Percentiles rank a stretch among this genome's conserved stretches.
These are phyloP conservation scores for Bombus waltoni DNA, from an alignment of 1,140 invertebrate species.

Conservation along the genomic window DNA sequence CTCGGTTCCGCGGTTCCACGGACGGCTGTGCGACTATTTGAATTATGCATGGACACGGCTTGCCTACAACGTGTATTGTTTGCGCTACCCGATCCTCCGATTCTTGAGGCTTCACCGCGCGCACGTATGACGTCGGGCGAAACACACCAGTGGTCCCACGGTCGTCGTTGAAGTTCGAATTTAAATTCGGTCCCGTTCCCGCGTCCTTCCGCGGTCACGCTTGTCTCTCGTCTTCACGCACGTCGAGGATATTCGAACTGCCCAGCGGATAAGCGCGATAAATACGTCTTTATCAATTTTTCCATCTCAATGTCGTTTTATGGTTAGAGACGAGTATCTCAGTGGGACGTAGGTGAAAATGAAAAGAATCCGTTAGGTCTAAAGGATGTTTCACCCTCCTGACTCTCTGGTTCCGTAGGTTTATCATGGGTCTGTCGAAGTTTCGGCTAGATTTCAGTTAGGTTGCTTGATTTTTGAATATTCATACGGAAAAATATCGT, in stretches of 20 bases:
- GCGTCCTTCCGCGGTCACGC: background rate
- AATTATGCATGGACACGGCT: constrained; percentile 83
- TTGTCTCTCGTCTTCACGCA: background rate
- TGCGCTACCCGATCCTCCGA: constrained; percentile 79
- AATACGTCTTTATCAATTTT: background rate
- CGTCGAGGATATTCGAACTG: background rate
- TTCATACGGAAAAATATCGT: no score
- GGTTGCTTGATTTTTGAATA: no score
- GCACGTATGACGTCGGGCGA: constrained; percentile 58
- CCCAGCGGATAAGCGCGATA: background rate
- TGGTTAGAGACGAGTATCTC: background rate
- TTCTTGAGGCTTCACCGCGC: constrained; percentile 76
- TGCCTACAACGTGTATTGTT: constrained; percentile 83
- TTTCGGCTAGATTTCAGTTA: no score
- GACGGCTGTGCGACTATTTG: constrained; percentile 81
- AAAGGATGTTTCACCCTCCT: background rate
- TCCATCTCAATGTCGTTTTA: background rate
- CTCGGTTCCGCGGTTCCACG: constrained; percentile 71
- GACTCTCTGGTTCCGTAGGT: no score
- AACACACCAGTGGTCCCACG: constrained; percentile 58
- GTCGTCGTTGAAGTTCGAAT: constrained; percentile 34
- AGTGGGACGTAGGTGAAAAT: background rate
- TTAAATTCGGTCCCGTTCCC: constrained; percentile 21
- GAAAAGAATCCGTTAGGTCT: background rate
- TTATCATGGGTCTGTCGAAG: no score